A percentile compares a stretch with the other conserved stretches of the same genome.
Conservation (phyloP, 2,113 vertebrate genomes). For the Hippolais icterina region DNA sequence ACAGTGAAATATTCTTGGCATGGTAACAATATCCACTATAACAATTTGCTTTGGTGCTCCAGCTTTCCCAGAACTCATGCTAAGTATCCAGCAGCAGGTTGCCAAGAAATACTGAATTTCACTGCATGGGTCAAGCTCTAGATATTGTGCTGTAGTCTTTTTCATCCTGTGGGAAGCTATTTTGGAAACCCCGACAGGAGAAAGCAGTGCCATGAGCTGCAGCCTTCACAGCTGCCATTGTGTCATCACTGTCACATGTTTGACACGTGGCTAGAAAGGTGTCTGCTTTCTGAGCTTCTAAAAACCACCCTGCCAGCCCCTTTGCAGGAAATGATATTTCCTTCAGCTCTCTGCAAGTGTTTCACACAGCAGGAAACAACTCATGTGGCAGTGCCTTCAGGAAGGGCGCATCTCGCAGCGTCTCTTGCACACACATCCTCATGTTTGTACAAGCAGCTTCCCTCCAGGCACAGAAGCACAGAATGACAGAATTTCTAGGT, state of each 20-base stretch:
- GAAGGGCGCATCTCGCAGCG: rapidly evolving
- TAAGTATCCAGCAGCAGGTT: not conserved
- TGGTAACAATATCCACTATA: not conserved
- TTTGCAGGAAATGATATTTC: not conserved
- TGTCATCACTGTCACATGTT: not conserved
- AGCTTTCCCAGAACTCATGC: not conserved
- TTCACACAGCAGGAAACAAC: not conserved
- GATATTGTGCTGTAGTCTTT: not conserved
- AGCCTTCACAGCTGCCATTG: not conserved
- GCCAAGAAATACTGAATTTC: not conserved
- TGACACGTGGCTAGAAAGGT: not conserved
- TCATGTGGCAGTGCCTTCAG: rapidly evolving
- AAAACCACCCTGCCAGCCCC: not conserved
- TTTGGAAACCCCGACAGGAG: not conserved
- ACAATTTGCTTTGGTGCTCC: not conserved
- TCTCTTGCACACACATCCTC: not conserved
- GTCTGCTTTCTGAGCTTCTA: not conserved
- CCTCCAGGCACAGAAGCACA: not conserved
- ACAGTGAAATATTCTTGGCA: not conserved
- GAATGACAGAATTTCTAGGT: no score
- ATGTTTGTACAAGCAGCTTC: rapidly evolving
- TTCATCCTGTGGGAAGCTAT: not conserved
- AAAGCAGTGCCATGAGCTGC: not conserved
- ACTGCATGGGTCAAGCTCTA: not conserved
- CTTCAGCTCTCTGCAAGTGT: not conserved